Percentiles rank a stretch among this genome's conserved stretches.
Conservation (phyloP, 2,888 invertebrate genomes). For the Tiphia femorata region DNA sequence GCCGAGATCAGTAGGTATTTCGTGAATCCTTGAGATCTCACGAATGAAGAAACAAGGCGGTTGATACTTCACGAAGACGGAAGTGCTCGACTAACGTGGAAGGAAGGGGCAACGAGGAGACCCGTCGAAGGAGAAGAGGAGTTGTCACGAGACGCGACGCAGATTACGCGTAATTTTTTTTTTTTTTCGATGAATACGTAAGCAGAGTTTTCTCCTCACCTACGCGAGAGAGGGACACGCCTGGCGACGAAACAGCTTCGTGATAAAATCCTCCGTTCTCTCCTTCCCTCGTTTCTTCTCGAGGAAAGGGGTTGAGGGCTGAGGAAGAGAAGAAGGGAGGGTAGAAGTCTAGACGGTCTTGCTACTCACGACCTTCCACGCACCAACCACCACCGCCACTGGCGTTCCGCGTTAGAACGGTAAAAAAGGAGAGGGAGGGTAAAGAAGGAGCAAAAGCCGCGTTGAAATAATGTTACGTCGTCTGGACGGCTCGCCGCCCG, state of each 20-base stretch:
- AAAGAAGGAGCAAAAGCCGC: background rate
- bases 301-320: slow-evolving; percentile 2
- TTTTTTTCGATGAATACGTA: slow-evolving; percentile 34
- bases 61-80: slow-evolving; percentile 2
- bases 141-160: slow-evolving; percentile 17
- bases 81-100: slow-evolving; percentile 22
- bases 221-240: slow-evolving; percentile 5
- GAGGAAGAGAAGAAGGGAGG: slow-evolving; percentile 3
- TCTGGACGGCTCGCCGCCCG: background rate
- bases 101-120: slow-evolving; percentile 13
- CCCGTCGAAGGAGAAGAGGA: slow-evolving; percentile 1
- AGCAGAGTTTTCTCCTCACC: too few relatives aligned
- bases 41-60: background rate
- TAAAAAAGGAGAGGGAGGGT: too few relatives aligned
- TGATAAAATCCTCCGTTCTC: slow-evolving; percentile 30
- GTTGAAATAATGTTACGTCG: slow-evolving; percentile 2
- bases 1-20: too few relatives aligned
- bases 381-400: background rate
- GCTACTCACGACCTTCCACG: slow-evolving; percentile 27
- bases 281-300: too few relatives aligned
- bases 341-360: slow-evolving; percentile 54
- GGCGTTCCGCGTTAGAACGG: background rate
- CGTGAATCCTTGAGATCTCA: background rate
- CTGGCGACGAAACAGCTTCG: slow-evolving; percentile 17
- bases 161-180: slow-evolving; percentile 30